Evolutionary conservation across 1,140 invertebrate genomes (phyloP).

Genomic region (Procambarus clarkii): DNA sequence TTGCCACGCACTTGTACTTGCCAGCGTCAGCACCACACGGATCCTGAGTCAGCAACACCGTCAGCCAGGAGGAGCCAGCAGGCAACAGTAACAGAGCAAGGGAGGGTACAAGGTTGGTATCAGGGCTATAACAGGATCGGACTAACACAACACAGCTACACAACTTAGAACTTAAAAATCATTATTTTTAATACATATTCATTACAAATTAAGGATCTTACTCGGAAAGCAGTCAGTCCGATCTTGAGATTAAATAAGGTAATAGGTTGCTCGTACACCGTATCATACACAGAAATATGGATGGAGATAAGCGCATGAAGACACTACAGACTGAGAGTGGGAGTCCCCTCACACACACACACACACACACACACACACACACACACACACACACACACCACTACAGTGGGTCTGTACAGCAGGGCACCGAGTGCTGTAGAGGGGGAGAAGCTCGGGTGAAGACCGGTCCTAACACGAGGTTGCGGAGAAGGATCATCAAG

Average conservation of each 20-base stretch:
- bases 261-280: not conserved
- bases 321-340: not conserved
- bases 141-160: not conserved
- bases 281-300: not conserved
- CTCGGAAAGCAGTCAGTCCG: no score
- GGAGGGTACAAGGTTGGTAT: not conserved
- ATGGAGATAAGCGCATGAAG: not conserved
- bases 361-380: no score
- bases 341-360: no score
- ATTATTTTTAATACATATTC: no score
- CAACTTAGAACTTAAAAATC: no score
- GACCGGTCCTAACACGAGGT: no score
- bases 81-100: not conserved
- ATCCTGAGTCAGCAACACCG: constrained; percentile 81
- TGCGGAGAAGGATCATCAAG: no score
- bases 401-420: no score
- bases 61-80: constrained; percentile 32
- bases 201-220: no score
- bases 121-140: not conserved
- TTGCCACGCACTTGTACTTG: constrained; percentile 96
- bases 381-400: no score
- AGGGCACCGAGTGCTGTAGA: no score
- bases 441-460: no score
- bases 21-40: constrained; percentile 96
- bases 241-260: not conserved